phyloP scores from a whole-genome alignment of 2,888 invertebrate species.

The Drosophila ezoana region DNA sequence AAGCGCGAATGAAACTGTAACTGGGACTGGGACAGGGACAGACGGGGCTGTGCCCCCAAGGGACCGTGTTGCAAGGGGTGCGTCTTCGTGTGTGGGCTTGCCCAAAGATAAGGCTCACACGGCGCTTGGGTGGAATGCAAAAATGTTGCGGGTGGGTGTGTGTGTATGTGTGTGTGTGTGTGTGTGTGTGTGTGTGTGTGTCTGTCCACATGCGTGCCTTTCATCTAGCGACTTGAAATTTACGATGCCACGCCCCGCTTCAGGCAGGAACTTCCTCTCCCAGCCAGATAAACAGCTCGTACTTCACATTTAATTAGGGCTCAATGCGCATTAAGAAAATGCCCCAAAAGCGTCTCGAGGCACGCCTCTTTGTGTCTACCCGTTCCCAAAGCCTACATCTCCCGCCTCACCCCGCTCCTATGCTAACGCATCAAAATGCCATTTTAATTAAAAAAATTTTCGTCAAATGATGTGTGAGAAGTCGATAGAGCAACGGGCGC shows the following conservation, averaged over 20 bases:
- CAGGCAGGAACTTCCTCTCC: background rate
- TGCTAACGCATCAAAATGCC: constrained; percentile 64
- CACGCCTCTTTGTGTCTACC: constrained; percentile 53
- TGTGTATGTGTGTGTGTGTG: constrained; percentile 4
- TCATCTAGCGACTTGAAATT: constrained; percentile 54
- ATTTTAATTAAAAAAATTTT: constrained; percentile 72
- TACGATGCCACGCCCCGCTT: constrained; percentile 50
- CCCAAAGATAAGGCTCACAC: constrained; percentile 53
- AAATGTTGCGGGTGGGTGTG: constrained; percentile 37
- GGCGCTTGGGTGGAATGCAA: constrained; percentile 53
- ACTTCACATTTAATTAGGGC: constrained; percentile 74
- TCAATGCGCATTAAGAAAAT: constrained; percentile 75
- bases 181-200: constrained; percentile 7
- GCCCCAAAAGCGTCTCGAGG: constrained; percentile 58
- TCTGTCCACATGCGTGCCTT: constrained; percentile 31
- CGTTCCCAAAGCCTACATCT: background rate
- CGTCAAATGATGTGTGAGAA: constrained; percentile 77
- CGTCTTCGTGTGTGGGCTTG: constrained; percentile 64
- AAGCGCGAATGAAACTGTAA: constrained; percentile 64
- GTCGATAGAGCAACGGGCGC: constrained; percentile 73
- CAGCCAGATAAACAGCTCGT: constrained; percentile 54
- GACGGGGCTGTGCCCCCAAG: background rate
- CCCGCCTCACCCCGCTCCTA: background rate
- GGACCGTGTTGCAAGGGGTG: constrained; percentile 30
- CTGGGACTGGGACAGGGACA: constrained; percentile 10